Conservation (phyloP, 2,888 invertebrate species). For the Clitarchus hookeri region DNA sequence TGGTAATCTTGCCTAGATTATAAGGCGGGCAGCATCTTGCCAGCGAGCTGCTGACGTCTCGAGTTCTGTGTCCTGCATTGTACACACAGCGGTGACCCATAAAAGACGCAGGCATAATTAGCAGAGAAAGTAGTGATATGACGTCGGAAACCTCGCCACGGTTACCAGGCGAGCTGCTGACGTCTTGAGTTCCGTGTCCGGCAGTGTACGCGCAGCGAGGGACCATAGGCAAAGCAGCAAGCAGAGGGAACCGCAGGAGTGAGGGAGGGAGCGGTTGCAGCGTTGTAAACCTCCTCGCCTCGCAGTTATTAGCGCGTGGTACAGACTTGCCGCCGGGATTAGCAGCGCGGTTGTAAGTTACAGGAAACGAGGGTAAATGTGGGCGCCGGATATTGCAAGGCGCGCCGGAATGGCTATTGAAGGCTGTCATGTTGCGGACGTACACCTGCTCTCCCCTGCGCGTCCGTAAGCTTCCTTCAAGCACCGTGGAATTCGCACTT, state of each 20-base stretch:
- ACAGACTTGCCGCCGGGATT: neutral
- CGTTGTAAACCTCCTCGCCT: constrained; percentile 6
- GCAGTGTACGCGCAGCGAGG: neutral
- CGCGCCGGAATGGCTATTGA: neutral
- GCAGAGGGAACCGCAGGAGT: neutral
- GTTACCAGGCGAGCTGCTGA: too few relatives aligned
- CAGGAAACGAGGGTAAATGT: neutral
- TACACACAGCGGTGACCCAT: too few relatives aligned
- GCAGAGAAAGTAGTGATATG: too few relatives aligned
- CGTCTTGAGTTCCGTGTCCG: too few relatives aligned
- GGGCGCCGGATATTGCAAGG: neutral
- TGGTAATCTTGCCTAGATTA: too few relatives aligned
- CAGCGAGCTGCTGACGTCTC: too few relatives aligned
- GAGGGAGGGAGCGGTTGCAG: neutral
- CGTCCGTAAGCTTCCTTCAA: neutral
- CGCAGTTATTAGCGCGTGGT: neutral
- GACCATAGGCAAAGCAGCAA: neutral
- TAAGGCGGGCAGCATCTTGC: too few relatives aligned
- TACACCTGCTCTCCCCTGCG: neutral
- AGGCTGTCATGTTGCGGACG: neutral
- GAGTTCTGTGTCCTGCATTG: too few relatives aligned
- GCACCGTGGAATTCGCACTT: neutral
- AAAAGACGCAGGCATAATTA: too few relatives aligned
- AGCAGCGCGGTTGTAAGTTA: constrained; percentile 4
- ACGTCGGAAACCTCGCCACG: too few relatives aligned